Percentiles rank a stretch among this genome's conserved stretches.
Evolutionary conservation across 1,140 invertebrate species (phyloP).

Genomic region (Wasmannia auropunctata): DNA sequence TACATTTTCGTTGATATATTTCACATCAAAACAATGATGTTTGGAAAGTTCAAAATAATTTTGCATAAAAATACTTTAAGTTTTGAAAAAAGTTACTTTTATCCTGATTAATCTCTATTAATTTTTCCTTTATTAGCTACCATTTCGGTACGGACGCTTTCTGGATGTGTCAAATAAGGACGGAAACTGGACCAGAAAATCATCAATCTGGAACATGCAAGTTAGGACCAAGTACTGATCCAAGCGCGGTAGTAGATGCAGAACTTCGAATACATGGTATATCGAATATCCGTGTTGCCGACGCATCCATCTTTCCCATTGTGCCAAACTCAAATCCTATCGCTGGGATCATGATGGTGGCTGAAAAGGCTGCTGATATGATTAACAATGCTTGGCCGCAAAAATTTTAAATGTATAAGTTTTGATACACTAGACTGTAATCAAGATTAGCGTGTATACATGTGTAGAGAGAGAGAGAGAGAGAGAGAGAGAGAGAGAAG

Average conservation of each 20-base stretch:
- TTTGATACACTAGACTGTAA: background rate
- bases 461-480: too few species aligned
- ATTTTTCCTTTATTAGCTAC: slow-evolving; percentile 69
- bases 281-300: slow-evolving; percentile 84
- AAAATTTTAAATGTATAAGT: slow-evolving; percentile 18
- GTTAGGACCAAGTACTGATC: slow-evolving; percentile 84
- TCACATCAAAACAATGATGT: too few species aligned
- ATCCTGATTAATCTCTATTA: background rate
- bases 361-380: slow-evolving; percentile 86
- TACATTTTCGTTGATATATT: too few species aligned
- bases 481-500: too few species aligned
- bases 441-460: background rate
- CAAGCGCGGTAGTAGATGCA: slow-evolving; percentile 85
- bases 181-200: slow-evolving; percentile 82
- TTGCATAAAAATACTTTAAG: background rate
- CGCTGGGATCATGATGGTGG: slow-evolving; percentile 85
- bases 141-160: slow-evolving; percentile 85
- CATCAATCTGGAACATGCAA: slow-evolving; percentile 86
- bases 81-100: background rate
- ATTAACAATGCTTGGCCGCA: slow-evolving; percentile 81
- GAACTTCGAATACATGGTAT: slow-evolving; percentile 85
- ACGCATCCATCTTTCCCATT: slow-evolving; percentile 86
- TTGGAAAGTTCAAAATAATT: too few species aligned
- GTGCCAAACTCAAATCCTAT: slow-evolving; percentile 85
- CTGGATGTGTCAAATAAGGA: slow-evolving; percentile 84